Percentiles rank a stretch among this genome's conserved stretches.
phyloP scores from a whole-genome alignment of 2,113 vertebrate genomes.

The Callocephalon fimbriatum region DNA sequence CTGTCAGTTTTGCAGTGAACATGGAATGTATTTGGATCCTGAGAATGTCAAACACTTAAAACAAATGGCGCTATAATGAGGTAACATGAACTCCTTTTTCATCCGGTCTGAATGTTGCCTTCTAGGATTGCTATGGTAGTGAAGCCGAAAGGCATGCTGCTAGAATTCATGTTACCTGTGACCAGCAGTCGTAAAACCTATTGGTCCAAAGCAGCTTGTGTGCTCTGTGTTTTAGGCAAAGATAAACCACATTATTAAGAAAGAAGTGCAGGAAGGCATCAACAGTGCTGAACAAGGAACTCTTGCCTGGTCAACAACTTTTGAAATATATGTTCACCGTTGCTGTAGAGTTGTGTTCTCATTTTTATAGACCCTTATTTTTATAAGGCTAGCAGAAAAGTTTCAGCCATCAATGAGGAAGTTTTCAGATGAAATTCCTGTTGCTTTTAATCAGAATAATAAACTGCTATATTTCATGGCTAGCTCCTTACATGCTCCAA shows the following conservation, averaged over 20 bases:
- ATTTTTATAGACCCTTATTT: not conserved
- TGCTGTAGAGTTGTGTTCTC: not conserved
- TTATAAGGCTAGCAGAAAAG: not conserved
- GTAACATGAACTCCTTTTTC: not conserved
- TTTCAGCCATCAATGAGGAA: not conserved
- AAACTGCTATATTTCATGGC: not conserved
- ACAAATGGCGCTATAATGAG: not conserved
- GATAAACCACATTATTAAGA: not conserved
- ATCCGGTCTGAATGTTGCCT: not conserved
- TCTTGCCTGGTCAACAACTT: not conserved
- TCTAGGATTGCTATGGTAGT: not conserved
- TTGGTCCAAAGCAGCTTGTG: not conserved
- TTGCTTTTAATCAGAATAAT: not conserved
- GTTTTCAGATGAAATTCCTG: not conserved
- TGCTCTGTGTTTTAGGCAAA: not conserved
- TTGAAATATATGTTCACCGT: not conserved
- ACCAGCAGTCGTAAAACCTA: not conserved
- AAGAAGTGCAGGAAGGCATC: not conserved
- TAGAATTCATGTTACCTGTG: not conserved
- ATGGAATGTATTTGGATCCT: not conserved
- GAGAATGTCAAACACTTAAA: not conserved
- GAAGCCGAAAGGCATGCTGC: not conserved
- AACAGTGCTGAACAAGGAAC: not conserved
- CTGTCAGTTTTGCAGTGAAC: not conserved
- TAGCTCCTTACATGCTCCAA: not conserved